Evolutionary conservation across 2,888 invertebrate species (phyloP).

Genomic region (Eupithecia centaureata): DNA sequence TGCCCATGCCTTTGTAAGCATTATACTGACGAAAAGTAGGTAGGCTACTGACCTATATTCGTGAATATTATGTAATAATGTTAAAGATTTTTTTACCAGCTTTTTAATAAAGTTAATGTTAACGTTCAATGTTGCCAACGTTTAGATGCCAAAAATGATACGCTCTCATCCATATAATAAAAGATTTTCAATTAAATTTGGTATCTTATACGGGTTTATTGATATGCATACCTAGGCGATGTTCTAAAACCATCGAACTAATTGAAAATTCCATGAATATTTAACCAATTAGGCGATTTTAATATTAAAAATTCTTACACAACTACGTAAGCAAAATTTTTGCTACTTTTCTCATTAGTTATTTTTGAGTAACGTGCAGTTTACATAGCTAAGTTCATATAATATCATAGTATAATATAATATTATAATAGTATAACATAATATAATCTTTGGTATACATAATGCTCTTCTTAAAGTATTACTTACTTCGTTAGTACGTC

Average conservation of each 20-base stretch:
- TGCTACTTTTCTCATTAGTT: not conserved
- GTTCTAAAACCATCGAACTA: constrained; percentile 16
- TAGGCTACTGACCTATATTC: not conserved
- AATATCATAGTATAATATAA: constrained; percentile 20
- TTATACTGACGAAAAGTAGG: not conserved
- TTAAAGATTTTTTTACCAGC: not conserved
- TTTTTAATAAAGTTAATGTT: not conserved
- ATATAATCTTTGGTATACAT: constrained; percentile 73
- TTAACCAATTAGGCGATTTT: constrained; percentile 3
- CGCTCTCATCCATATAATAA: not conserved
- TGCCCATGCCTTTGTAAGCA: not conserved
- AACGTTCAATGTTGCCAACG: not conserved
- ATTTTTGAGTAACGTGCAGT: constrained; percentile 11
- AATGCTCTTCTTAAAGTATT: constrained; percentile 36
- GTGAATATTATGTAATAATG: not conserved
- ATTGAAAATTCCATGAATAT: constrained; percentile 6
- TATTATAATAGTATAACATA: constrained; percentile 19
- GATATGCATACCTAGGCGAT: constrained; percentile 29
- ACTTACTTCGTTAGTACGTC: constrained; percentile 13
- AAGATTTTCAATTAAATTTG: not conserved
- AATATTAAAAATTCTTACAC: not conserved
- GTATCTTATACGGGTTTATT: constrained; percentile 6
- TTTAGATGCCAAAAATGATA: not conserved
- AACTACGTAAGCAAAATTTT: not conserved
- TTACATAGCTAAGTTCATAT: constrained; percentile 13